Conservation (phyloP, 2,797 vertebrate species). For the Microcaecilia unicolor region DNA sequence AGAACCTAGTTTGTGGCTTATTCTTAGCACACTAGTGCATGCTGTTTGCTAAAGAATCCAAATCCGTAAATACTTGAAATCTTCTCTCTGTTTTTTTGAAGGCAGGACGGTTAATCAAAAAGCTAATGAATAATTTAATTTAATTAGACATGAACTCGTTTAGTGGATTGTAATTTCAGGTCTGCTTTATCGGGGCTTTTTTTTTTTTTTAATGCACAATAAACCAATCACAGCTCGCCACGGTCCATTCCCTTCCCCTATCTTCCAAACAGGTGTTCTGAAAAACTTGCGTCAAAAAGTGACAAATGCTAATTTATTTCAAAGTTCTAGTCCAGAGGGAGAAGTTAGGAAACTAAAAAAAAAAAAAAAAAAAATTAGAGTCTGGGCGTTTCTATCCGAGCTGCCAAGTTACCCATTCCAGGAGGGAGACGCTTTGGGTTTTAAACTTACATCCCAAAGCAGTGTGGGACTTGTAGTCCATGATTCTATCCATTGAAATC, state of each 20-base stretch:
- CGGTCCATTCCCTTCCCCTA: conserved; percentile 43
- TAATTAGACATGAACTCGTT: conserved; percentile 41
- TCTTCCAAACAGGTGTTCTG: conserved; percentile 44
- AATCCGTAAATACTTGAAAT: no score
- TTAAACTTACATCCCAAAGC: no score
- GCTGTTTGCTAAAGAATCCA: no score
- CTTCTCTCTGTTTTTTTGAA: no score
- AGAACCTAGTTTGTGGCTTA: no score
- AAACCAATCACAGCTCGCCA: conserved; percentile 41
- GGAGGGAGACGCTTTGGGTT: no score
- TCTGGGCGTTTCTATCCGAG: no score
- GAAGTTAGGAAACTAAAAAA: conserved; percentile 9
- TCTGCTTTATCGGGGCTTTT: conserved; percentile 33
- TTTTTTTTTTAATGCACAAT: no score
- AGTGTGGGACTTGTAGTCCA: no score
- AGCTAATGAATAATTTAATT: conserved; percentile 33
- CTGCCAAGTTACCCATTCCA: no score
- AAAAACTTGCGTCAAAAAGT: conserved; percentile 47
- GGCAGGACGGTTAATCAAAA: conserved; percentile 2
- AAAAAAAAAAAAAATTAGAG: neutral
- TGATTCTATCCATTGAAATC: no score
- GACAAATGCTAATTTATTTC: conserved; percentile 67
- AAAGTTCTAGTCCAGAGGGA: conserved; percentile 55
- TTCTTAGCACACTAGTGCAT: no score
- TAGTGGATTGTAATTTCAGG: conserved; percentile 35